Percentiles rank a stretch among this genome's conserved stretches.
These are phyloP conservation scores for Balanococcus diminutus DNA, from an alignment of 2,888 invertebrate species.

Conservation along the genomic window DNA sequence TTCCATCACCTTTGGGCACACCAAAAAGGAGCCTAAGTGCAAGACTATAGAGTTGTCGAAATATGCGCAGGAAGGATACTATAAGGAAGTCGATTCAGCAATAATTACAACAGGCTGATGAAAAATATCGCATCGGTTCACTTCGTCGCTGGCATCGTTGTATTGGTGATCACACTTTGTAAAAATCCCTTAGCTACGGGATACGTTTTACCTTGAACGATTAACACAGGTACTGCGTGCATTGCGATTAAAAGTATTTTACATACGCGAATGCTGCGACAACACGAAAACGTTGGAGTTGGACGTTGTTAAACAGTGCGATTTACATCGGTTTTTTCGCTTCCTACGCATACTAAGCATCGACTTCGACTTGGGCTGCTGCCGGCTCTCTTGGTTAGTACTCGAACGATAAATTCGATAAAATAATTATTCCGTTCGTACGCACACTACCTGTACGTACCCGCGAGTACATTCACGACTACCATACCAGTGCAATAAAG, in stretches of 20 bases:
- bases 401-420: not conserved
- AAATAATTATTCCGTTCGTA: slow-evolving; percentile 8
- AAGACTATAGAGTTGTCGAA: not conserved
- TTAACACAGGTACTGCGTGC: no score
- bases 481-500: no score
- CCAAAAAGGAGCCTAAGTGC: not conserved
- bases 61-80: no score
- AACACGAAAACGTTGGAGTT: not conserved
- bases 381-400: not conserved
- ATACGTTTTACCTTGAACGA: slow-evolving; percentile 41
- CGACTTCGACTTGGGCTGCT: no score
- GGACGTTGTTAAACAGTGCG: not conserved
- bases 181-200: slow-evolving; percentile 41
- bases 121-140: no score
- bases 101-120: not conserved
- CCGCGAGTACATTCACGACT: no score
- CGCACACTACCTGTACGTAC: no score
- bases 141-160: no score
- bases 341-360: not conserved
- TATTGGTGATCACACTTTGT: slow-evolving; percentile 2
- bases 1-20: not conserved
- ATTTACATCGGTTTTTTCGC: not conserved
- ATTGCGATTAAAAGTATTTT: no score
- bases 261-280: not conserved
- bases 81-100: no score